Percentiles rank a stretch among this genome's conserved stretches.
These are phyloP conservation scores for Conomelus anceps DNA, from an alignment of 2,888 invertebrate species.

Conservation along the genomic window DNA sequence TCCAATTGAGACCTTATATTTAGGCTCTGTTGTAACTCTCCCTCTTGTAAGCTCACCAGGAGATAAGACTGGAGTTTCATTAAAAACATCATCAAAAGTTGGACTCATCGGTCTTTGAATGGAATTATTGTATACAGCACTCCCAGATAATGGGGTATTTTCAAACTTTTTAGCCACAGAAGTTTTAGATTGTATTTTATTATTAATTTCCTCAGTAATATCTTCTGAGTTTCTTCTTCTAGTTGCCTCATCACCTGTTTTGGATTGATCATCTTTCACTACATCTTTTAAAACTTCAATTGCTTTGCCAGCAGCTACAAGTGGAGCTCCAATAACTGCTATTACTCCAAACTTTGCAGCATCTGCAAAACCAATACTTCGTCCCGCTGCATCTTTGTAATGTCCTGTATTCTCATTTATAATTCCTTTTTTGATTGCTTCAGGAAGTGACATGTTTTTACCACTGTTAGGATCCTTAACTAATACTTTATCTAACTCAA, in stretches of 20 bases:
- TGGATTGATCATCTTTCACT: conserved; percentile 66
- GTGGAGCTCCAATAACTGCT: conserved; percentile 65
- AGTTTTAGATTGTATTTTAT: conserved; percentile 39
- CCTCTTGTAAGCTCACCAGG: conserved; percentile 53
- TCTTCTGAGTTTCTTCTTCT: conserved; percentile 34
- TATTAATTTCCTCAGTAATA: background rate
- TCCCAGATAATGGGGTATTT: conserved; percentile 1
- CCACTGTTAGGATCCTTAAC: conserved; percentile 65
- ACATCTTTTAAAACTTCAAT: conserved; percentile 36
- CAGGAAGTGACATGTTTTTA: conserved; percentile 57
- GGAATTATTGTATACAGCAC: background rate
- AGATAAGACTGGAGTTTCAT: conserved; percentile 40
- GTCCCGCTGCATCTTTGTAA: conserved; percentile 58
- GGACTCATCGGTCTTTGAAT: conserved; percentile 38
- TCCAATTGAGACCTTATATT: conserved; percentile 58
- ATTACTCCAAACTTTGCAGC: conserved; percentile 73
- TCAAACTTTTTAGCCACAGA: conserved; percentile 35
- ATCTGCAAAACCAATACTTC: conserved; percentile 60
- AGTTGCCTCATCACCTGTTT: conserved; percentile 49
- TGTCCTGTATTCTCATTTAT: conserved; percentile 64
- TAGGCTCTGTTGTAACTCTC: conserved; percentile 55
- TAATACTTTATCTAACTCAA: conserved; percentile 60
- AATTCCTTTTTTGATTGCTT: conserved; percentile 70
- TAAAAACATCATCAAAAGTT: conserved; percentile 38
- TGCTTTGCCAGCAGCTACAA: conserved; percentile 40